phyloP scores from a whole-genome alignment of 2,888 invertebrate species.

The Glomeris marginata region DNA sequence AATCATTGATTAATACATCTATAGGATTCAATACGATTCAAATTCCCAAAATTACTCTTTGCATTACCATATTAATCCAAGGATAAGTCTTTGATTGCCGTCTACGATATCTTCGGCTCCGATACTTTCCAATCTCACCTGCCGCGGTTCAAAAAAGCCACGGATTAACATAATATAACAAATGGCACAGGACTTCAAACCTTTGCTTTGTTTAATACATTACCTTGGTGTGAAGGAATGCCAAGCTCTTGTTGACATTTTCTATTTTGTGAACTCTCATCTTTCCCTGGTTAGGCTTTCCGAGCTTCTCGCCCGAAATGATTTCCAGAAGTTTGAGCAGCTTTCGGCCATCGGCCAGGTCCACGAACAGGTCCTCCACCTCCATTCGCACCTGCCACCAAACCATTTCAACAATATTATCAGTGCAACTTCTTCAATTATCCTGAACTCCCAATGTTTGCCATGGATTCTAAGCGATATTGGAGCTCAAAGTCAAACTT shows the following conservation, averaged over 20 bases:
- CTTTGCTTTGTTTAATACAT: no score
- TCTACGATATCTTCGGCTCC: slow-evolving; percentile 99
- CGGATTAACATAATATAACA: not conserved
- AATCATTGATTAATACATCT: no score
- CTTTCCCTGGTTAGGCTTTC: slow-evolving; percentile 86
- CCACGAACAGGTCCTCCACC: slow-evolving; percentile 91
- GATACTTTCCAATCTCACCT: slow-evolving; percentile 94
- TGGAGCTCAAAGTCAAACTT: not conserved
- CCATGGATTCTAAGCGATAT: no score
- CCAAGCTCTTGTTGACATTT: slow-evolving; percentile 94
- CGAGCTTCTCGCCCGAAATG: slow-evolving; percentile 94
- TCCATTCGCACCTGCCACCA: slow-evolving; percentile 83
- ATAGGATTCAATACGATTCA: no score
- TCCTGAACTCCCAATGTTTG: no score
- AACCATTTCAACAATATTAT: no score
- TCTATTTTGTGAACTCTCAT: slow-evolving; percentile 98
- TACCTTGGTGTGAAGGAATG: slow-evolving; percentile 86
- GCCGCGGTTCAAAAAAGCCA: slow-evolving; percentile 17
- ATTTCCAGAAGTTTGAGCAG: slow-evolving; percentile 88
- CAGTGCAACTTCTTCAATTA: no score
- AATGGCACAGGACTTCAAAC: no score
- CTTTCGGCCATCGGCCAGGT: slow-evolving; percentile 88
- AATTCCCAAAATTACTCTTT: no score
- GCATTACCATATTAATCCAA: slow-evolving; percentile 78
- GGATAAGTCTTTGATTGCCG: slow-evolving; percentile 88